Evolutionary conservation across 1,140 invertebrate species (phyloP), one percentile per base, ranked within the genome.

Genomic region (Heterodera carotae): DNA sequence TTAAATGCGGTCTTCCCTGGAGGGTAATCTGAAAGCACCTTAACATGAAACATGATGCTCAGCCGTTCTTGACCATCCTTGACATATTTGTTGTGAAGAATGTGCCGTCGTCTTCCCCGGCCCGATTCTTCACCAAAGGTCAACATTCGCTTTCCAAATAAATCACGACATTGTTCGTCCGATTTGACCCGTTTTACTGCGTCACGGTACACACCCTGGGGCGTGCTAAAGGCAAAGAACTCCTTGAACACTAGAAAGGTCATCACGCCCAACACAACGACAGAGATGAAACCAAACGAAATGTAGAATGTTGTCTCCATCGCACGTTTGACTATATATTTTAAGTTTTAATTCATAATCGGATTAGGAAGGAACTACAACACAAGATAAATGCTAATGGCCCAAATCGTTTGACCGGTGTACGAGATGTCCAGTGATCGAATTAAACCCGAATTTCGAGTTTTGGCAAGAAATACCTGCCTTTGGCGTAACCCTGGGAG

Each of bases 231-330:
- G n/a, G 84, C 76, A 31, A 87, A 86, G 48, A 86, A 85, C 43
- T 82, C 71, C 12, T 76, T 82, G 15, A 77, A 43, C 25, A 86
- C 77, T 10, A 83, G 62, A 71, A 84, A 86, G n/a, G 70, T 75
- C 12, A 86, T 69, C 31, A 74, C 80, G 31, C 80, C 84, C 25
- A 88, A 76, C 3, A 76, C 60, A 5, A 43, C 69, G 3, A 84
- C 62, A 0, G 80, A 76, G 7, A 67, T 74, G 7, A 76, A 73
- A 1, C 81, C 75, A 25, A 80, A 72, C 2, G 68, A 67, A 78
- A 85, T 82, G 36, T 83, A 75, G 31, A 88, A 84, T 33, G 86
- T 86, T 69, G 85, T 88, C 48, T 71, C 76, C 8, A 82, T 82
- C 60, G 76, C 76, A 66, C 87, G 84, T 53, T 82, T 83, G 0